Percentiles rank a stretch among this genome's conserved stretches.
phyloP scores from a whole-genome alignment of 2,797 vertebrate genomes.

The Coluber constrictor region DNA sequence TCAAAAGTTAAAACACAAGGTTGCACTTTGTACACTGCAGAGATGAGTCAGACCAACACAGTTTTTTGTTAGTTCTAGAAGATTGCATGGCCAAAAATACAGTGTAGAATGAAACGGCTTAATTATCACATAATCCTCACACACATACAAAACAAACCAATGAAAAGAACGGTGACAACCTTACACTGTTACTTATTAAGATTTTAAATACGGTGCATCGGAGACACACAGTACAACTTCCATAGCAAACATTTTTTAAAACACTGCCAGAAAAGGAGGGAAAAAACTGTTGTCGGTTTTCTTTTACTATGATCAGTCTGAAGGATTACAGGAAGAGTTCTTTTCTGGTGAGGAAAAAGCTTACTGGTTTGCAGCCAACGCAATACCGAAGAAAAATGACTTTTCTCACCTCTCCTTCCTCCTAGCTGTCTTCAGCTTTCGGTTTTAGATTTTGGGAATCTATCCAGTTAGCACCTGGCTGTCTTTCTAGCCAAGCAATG shows the following conservation, averaged over 20 bases:
- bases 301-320: not conserved
- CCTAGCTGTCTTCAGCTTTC: not conserved
- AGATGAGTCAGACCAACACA: not conserved
- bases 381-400: not conserved
- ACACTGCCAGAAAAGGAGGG: not conserved
- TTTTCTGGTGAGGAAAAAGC: not conserved
- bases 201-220: not conserved
- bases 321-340: not conserved
- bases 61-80: not conserved
- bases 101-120: not conserved
- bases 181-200: not conserved
- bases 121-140: not conserved
- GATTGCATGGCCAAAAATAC: not conserved
- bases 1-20: not conserved
- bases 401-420: not conserved
- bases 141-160: no score
- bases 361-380: not conserved
- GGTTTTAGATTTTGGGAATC: not conserved
- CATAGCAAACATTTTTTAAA: not conserved
- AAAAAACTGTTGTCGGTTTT: not conserved
- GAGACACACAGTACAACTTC: not conserved
- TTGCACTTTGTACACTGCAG: not conserved
- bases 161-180: not conserved
- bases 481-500: not conserved
- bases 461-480: not conserved